These are phyloP conservation scores for Pseudorhiza aurosa DNA, from an alignment of 30 jellyfish, hydroid and myxozoan species.

Conservation along the genomic window DNA sequence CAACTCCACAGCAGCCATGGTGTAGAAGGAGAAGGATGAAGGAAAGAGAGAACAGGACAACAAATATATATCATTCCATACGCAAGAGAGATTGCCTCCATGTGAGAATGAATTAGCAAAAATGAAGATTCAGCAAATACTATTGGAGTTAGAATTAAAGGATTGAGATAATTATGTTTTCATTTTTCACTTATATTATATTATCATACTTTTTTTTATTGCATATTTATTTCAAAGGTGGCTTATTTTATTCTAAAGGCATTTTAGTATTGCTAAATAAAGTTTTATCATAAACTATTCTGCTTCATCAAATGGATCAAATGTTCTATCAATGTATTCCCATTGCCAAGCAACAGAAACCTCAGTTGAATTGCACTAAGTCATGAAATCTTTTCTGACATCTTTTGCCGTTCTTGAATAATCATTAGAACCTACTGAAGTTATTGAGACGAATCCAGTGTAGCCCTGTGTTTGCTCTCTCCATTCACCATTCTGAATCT, in stretches of 20 bases:
- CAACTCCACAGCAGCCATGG: too few relatives aligned
- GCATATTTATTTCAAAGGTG: background rate
- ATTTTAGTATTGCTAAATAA: background rate
- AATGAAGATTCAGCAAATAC: background rate
- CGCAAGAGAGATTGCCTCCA: background rate
- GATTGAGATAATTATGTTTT: background rate
- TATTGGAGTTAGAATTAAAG: background rate
- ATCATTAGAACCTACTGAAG: constrained; percentile 23
- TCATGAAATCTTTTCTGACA: constrained; percentile 35
- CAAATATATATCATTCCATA: background rate
- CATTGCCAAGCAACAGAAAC: constrained; percentile 48
- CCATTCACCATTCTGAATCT: constrained; percentile 24
- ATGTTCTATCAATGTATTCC: constrained; percentile 19
- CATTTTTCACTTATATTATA: too few relatives aligned
- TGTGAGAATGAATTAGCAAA: background rate
- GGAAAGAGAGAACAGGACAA: background rate
- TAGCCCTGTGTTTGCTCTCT: constrained; percentile 17
- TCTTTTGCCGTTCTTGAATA: constrained; percentile 36
- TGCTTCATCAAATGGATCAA: constrained; percentile 47
- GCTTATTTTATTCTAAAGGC: too few relatives aligned
- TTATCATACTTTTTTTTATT: background rate
- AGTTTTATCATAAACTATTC: background rate
- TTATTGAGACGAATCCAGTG: constrained; percentile 32
- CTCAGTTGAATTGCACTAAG: constrained; percentile 37
- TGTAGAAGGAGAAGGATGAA: background rate